These are phyloP conservation scores for Hepsetus odoe DNA, from an alignment of 2,113 vertebrate species.

Conservation along the genomic window DNA sequence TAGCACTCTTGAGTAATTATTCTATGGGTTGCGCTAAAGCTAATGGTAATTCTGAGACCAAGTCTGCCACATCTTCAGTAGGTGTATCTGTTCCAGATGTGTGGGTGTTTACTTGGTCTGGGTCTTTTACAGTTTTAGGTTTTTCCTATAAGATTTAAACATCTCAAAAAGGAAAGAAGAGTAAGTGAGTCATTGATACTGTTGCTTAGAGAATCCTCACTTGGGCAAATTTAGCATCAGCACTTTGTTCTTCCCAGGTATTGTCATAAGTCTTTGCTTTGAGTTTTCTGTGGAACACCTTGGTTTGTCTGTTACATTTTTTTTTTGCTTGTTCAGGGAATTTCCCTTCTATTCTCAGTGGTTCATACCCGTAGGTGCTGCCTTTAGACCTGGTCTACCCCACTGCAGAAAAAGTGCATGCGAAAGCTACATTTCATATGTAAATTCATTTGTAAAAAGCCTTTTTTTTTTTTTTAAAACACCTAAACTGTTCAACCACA, in stretches of 20 bases:
- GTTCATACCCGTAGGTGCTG: neutral
- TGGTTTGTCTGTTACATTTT: constrained; percentile 33
- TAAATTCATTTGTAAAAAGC: too few species aligned
- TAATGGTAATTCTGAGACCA: neutral
- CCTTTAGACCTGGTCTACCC: constrained; percentile 24
- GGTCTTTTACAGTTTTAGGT: constrained; percentile 18
- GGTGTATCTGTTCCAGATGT: constrained; percentile 37
- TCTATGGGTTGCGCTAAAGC: neutral
- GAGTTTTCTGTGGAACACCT: constrained; percentile 42
- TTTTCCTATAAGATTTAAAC: constrained; percentile 37
- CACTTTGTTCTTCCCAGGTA: neutral
- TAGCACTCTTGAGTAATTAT: neutral
- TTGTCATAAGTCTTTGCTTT: constrained; percentile 20
- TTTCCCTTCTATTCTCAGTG: constrained; percentile 24
- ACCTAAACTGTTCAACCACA: neutral
- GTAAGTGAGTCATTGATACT: constrained; percentile 46
- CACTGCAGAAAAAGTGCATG: constrained; percentile 6
- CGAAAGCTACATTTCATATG: neutral
- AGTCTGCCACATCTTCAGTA: neutral
- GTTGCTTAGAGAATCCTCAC: constrained; percentile 15
- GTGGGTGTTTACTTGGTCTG: constrained; percentile 26
- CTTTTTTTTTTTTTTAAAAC: neutral
- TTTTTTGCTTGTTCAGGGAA: constrained; percentile 43
- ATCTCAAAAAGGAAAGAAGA: constrained; percentile 14
- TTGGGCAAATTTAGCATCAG: constrained; percentile 11